Base-by-base conservation (phyloP, 2,113 vertebrate genomes). In the Apaloderma vittatum region DNA sequence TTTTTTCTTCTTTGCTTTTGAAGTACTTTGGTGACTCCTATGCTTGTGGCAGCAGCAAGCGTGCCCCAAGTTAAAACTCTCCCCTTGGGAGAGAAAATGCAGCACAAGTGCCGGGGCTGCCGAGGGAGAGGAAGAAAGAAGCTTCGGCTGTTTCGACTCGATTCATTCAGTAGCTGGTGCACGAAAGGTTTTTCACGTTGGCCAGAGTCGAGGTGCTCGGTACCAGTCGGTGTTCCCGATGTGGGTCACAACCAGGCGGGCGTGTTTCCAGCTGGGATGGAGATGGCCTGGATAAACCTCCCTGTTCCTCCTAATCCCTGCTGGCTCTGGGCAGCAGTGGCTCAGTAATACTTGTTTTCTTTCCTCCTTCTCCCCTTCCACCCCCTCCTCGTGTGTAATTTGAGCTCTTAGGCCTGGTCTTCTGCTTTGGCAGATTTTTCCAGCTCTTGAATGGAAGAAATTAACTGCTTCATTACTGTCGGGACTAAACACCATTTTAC, bases 331-430 rank as follows among this genome's bases (percentile, higher is more conserved):
- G 37, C 88, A 51, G 92, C 97, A 87, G 72, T 37, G 90, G 49
- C 67, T 97, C 94, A 90, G 93, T 40, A 91, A 89, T 80, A 43
- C 96, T 97, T 98, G 96, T 97, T 98, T 98, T 96, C 96, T 96
- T 96, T 97, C 93, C 97, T 72, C 71, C 95, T 75, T 96, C 94
- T 75, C 93, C 96, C 92, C 72, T 95, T 96, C 97, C 93, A 90
- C 91, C 93, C 97, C 95, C 95, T 97, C 97, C 98, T 96, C 96
- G 92, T 63, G 83, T 93, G 98, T 98, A 98, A 98, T 30, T 90
- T 95, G 98, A 98, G 97, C 98, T 93, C 71, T 40, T 36, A 94
- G 96, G 98, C 98, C 96, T 98, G 97, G 92, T 97, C 96, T 93
- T 97, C 96, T 97, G 96, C 97, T 97, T 80, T 95, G 74, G 95